Conservation (phyloP, 1,140 invertebrate genomes). For the Samia ricini region DNA sequence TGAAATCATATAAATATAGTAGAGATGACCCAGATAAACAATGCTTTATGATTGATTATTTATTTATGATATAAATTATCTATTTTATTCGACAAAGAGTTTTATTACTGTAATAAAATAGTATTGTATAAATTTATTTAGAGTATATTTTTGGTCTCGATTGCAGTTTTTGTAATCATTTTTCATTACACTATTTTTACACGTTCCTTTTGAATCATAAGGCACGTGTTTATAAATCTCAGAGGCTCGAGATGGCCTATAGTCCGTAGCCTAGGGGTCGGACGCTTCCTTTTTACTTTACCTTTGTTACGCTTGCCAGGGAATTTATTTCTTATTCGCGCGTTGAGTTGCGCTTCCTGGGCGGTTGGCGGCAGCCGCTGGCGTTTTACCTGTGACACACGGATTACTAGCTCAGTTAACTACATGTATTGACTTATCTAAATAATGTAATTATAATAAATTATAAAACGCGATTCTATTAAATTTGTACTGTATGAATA, state of each 20-base stretch:
- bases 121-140: not conserved
- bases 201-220: conserved; percentile 35
- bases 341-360: conserved; percentile 72
- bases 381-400: conserved; percentile 32
- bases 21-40: not conserved
- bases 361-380: conserved; percentile 59
- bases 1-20: not conserved
- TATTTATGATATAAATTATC: no score
- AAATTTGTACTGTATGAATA: no score
- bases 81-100: not conserved
- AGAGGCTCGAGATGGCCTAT: conserved; percentile 19
- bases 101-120: not conserved
- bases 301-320: conserved; percentile 72
- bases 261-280: conserved; percentile 38
- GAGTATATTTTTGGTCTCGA: not conserved
- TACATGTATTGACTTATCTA: not conserved
- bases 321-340: conserved; percentile 73
- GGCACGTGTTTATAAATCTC: conserved; percentile 48
- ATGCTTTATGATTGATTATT: not conserved
- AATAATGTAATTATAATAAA: no score
- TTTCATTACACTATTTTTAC: conserved; percentile 21
- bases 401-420: not conserved
- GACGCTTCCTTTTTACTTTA: conserved; percentile 64
- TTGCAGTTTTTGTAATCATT: not conserved
- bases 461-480: no score